Evolutionary conservation across 2,888 invertebrate species (phyloP).

Genomic region (Hedychridium roseum): DNA sequence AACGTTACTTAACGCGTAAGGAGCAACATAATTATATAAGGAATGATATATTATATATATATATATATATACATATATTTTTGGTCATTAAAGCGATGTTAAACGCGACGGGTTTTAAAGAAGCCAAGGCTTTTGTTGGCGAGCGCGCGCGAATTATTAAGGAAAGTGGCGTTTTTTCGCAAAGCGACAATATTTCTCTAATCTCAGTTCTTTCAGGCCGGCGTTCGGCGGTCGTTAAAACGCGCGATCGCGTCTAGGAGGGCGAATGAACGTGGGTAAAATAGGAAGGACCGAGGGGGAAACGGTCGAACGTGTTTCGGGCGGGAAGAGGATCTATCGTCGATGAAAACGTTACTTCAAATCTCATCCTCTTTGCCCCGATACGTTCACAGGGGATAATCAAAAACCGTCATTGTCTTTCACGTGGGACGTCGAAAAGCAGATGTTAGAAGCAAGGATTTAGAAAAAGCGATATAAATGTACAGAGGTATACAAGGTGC

Average conservation of each 20-base stretch:
- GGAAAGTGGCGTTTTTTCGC: conserved; percentile 54
- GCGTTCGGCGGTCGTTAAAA: conserved; percentile 35
- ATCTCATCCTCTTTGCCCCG: no score
- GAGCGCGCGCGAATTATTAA: no score
- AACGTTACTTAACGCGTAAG: conserved; percentile 62
- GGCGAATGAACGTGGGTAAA: background rate
- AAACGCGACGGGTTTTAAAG: conserved; percentile 50
- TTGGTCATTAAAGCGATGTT: conserved; percentile 59
- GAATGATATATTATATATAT: conserved; percentile 61
- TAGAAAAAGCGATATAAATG: no score
- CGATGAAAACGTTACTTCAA: conserved; percentile 21
- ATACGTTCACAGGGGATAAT: no score
- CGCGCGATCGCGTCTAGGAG: conserved; percentile 14
- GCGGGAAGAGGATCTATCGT: conserved; percentile 13
- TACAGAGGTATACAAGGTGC: no score
- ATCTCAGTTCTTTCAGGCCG: conserved; percentile 41
- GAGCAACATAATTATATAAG: conserved; percentile 61
- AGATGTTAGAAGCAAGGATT: no score
- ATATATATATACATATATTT: conserved; percentile 62
- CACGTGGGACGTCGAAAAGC: no score
- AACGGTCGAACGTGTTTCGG: conserved; percentile 3
- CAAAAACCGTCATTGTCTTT: no score
- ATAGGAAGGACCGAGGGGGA: conserved; percentile 1
- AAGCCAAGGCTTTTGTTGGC: conserved; percentile 60
- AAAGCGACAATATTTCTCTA: conserved; percentile 62